Percentiles rank a stretch among this genome's conserved stretches.
Conservation (phyloP, 2,113 vertebrate species). For the Chionomys nivalis region DNA sequence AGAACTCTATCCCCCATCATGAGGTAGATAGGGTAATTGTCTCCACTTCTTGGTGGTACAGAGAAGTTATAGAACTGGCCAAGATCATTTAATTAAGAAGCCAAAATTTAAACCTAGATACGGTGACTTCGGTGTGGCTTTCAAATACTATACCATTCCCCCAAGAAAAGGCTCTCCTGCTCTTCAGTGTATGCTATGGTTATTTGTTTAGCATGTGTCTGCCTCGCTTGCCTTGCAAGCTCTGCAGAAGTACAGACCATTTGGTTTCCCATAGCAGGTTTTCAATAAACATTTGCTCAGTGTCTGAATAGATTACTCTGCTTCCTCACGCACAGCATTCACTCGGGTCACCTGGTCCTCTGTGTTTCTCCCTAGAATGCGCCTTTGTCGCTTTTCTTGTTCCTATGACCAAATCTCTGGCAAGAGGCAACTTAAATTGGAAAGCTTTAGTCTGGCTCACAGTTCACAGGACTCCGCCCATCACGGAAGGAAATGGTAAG, state of each 20-base stretch:
- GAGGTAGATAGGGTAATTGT: constrained; percentile 9
- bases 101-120: neutral
- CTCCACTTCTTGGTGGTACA: constrained; percentile 16
- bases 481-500: neutral
- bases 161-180: neutral
- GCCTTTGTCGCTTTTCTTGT: neutral
- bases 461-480: neutral
- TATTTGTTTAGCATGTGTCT: neutral
- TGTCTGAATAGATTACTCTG: neutral
- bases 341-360: neutral
- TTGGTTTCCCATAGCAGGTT: neutral
- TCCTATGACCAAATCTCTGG: neutral
- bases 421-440: neutral
- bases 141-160: neutral
- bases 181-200: neutral
- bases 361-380: neutral
- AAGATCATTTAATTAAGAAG: constrained; percentile 16
- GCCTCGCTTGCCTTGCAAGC: neutral
- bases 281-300: constrained; percentile 12
- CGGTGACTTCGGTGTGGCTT: neutral
- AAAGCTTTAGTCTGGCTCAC: neutral
- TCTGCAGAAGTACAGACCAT: neutral
- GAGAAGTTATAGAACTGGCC: neutral
- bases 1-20: neutral
- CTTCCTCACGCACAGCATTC: neutral